Evolutionary conservation across 2,888 invertebrate genomes (phyloP), one percentile per base, ranked within the genome.

Genomic region (Pachydiplax longipennis): DNA sequence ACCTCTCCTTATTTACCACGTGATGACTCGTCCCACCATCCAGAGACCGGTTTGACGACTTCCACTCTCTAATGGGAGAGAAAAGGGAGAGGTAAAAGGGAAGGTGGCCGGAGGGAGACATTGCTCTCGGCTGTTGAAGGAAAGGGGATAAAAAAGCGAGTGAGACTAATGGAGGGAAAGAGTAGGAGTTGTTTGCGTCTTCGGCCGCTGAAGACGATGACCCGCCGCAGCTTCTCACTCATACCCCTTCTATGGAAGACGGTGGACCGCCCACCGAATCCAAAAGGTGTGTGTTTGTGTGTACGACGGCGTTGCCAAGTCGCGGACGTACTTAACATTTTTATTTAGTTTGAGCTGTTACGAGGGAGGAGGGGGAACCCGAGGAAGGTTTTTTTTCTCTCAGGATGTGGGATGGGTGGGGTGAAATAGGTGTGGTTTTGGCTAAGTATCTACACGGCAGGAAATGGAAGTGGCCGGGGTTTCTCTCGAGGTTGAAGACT

Each of bases 21-120:
- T 87, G 87, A 87, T 87, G 87, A 87, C 87, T 83, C 83, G 83
- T 58, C 35, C 83, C 58, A 58, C 31, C 58, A 31, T 53, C 53
- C 18, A 18, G 53, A 53, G 87, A 87, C 87, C 87, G 87, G 87
- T 87, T 87, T 87, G 87, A 87, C 87, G 61, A 61, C 87, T 87
- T 48, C 82, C 44, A 25, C 53, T 58, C 31, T 18, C 10, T 13
- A 80, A 37, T 5, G 81, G 37, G 22, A 22, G 37, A 81, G 15
- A 40, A 22, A 13, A n/a, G n/a, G 31, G 31, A 35, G 22, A 1
- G 35, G 35, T 37, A 65, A 90, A 35, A 90, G 73, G 37, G 40
- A 90, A n/a, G 58, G 73, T 35, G 90, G 37, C 12, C 31, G 61
- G 65, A 90, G 65, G 61, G 65, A 65, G 65, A 65, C 31, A 87